Base-by-base conservation (phyloP, 2,888 invertebrate genomes). In the Lepidochitona cinerea region DNA sequence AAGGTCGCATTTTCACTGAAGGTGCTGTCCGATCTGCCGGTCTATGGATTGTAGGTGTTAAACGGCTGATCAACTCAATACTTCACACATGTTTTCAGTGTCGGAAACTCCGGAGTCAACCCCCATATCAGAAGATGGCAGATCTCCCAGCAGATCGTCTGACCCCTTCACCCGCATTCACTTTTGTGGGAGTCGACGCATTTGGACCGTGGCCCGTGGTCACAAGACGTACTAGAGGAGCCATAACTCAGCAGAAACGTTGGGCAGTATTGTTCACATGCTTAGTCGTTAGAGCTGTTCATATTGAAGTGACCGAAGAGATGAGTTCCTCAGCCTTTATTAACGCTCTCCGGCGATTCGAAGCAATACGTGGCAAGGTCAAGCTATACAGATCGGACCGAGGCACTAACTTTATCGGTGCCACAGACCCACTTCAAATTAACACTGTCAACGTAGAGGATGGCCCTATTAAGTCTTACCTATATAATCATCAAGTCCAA, bases 241-340 rank as follows among this genome's bases (percentile, higher is more conserved):
- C 32, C 2, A 5, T 18, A n/a, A 41, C 65, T 9, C 23, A 37
- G 32, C 49, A 37, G 7, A 73, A 73, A 35, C 33, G 73, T n/a
- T 73, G 73, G 73, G 73, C 37, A 12, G 26, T 68, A 33, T 9
- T 73, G 14, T 73, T 73, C 36, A 54, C n/a, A 32, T 73, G 73
- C 35, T 33, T 73, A 23, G 37, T 49, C 9, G 23, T 37, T 12
- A 52, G 54, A 23, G 68, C 73, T n/a, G 37, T 69, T 37, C 69
- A 73, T 33, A 69, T 69, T 7, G 69, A 73, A 26, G 12, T 69
- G 5, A 23, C 69, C 18, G 53, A 73, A 6, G 54, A 54, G n/a
- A 70, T 73, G 37, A 49, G 35, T 36, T 36, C 69, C 36, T 52
- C 35, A 23, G 35, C 2, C 23, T 73, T 73, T 52, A 73, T 68